phyloP scores from a whole-genome alignment of 2,113 vertebrate species.

The Actenoides lindsayi region DNA sequence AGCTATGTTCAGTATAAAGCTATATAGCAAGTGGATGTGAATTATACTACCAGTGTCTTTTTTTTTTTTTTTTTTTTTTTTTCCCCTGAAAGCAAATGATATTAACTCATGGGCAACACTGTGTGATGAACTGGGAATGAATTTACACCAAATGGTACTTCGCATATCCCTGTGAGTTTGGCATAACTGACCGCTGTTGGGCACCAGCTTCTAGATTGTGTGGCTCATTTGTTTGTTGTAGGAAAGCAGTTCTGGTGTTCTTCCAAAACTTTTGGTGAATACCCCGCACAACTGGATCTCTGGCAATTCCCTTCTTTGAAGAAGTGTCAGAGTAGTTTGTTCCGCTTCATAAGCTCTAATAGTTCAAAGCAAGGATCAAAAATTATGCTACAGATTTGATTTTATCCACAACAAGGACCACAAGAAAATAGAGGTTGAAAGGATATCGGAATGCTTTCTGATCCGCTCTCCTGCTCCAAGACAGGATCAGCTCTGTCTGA shows the following conservation, averaged over 20 bases:
- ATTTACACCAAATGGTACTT: background rate
- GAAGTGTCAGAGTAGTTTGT: background rate
- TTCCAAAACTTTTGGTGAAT: background rate
- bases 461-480: background rate
- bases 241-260: background rate
- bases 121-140: background rate
- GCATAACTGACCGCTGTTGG: rapidly evolving
- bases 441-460: background rate
- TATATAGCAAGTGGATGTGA: background rate
- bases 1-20: background rate
- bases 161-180: background rate
- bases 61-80: background rate
- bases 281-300: background rate
- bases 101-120: background rate
- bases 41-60: background rate
- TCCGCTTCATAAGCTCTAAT: background rate
- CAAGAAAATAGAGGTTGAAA: background rate
- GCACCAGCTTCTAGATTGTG: background rate
- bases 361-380: background rate
- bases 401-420: background rate
- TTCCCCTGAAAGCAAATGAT: background rate
- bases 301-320: background rate
- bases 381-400: background rate
- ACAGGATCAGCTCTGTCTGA: background rate
- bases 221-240: background rate